phyloP scores from a whole-genome alignment of 2,888 invertebrate species.

The Muschampia plurimacula region DNA sequence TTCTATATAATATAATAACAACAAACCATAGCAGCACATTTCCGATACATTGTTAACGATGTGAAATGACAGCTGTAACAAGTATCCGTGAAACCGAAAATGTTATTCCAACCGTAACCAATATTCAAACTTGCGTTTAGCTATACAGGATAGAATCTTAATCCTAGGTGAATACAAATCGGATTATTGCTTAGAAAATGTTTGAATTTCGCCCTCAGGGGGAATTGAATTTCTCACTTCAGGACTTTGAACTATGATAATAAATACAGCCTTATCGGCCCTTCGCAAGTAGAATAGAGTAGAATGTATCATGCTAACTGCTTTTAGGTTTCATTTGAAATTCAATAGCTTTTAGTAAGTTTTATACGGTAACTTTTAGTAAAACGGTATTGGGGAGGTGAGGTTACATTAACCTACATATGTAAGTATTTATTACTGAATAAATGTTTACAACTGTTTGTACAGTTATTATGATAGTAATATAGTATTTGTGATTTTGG shows the following conservation, averaged over 20 bases:
- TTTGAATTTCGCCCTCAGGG: slow-evolving; percentile 31
- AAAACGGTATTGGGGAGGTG: not conserved
- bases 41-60: slow-evolving; percentile 12
- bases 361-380: slow-evolving; percentile 9
- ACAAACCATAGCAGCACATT: not conserved
- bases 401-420: no score
- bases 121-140: slow-evolving; percentile 28
- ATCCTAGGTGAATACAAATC: slow-evolving; percentile 34
- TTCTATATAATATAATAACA: not conserved
- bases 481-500: no score
- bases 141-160: slow-evolving; percentile 33
- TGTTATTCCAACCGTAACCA: slow-evolving; percentile 29
- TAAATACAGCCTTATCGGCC: slow-evolving; percentile 36
- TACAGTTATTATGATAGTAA: no score
- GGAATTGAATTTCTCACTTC: slow-evolving; percentile 33
- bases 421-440: no score
- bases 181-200: slow-evolving; percentile 33
- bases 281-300: slow-evolving; percentile 22
- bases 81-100: slow-evolving; percentile 23
- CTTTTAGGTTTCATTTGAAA: slow-evolving; percentile 23
- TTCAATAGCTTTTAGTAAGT: slow-evolving; percentile 30
- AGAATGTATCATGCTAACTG: slow-evolving; percentile 29
- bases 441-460: no score
- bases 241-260: slow-evolving; percentile 35
- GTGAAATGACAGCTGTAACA: slow-evolving; percentile 27